These are phyloP conservation scores for Gymnobelideus leadbeateri DNA, from an alignment of 2,113 vertebrate species.

Conservation along the genomic window DNA sequence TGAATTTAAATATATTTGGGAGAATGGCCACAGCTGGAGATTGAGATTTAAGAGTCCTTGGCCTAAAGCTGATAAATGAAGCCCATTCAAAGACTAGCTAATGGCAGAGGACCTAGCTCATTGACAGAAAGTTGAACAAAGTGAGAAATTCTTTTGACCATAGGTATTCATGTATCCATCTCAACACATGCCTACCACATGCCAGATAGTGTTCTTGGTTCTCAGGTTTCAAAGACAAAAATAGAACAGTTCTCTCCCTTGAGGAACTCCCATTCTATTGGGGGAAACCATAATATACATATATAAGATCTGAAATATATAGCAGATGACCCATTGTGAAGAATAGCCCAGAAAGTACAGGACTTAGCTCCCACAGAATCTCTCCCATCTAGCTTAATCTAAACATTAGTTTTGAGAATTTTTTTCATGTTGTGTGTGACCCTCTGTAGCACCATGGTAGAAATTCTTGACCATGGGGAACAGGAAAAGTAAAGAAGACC, in stretches of 20 bases:
- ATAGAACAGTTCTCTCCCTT: not conserved
- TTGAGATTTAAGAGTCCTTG: not conserved
- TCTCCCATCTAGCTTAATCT: not conserved
- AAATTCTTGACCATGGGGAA: constrained; percentile 24
- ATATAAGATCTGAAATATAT: not conserved
- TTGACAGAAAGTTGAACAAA: not conserved
- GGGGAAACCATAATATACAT: not conserved
- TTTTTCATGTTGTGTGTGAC: not conserved
- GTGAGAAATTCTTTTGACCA: not conserved
- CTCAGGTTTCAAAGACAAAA: not conserved
- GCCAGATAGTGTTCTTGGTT: not conserved
- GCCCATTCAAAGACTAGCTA: not conserved
- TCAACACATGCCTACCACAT: not conserved
- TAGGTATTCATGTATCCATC: not conserved
- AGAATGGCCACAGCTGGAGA: not conserved
- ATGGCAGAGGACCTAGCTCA: not conserved
- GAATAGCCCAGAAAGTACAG: not conserved
- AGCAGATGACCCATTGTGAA: not conserved
- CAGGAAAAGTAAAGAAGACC: constrained; percentile 15
- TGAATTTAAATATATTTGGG: not conserved
- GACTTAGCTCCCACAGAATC: not conserved
- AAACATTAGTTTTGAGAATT: not conserved
- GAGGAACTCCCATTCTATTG: not conserved
- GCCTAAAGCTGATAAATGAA: not conserved
- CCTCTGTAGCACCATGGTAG: not conserved